Conservation (phyloP, 2,888 invertebrate genomes). For the Lepidocyrtinus sp. region DNA sequence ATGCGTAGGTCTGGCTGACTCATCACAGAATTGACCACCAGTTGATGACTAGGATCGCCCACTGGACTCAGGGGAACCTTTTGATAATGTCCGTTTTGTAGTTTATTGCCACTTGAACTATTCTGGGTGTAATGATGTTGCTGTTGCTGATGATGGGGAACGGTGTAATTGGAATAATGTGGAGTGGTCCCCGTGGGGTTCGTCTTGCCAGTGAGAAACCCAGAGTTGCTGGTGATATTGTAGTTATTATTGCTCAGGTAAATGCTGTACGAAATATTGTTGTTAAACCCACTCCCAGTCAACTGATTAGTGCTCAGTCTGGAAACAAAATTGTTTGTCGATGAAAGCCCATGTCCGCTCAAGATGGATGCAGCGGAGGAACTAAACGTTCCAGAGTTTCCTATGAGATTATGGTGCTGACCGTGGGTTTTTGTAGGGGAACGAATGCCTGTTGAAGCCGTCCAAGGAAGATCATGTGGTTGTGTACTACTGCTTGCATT, state of each 20-base stretch:
- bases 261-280: constrained; percentile 54
- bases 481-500: constrained; percentile 46
- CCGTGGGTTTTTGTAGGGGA: constrained; percentile 56
- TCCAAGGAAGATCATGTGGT: constrained; percentile 46
- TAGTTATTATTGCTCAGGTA: constrained; percentile 56
- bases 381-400: constrained; percentile 61
- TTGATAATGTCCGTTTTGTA: constrained; percentile 41
- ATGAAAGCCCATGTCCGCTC: constrained; percentile 53
- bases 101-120: constrained; percentile 19
- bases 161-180: constrained; percentile 22
- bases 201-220: constrained; percentile 55
- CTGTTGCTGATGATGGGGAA: constrained; percentile 23
- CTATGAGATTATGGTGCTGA: constrained; percentile 44
- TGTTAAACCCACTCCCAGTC: constrained; percentile 53
- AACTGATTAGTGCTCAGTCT: constrained; percentile 55
- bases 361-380: constrained; percentile 62
- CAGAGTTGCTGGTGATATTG: constrained; percentile 52
- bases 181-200: constrained; percentile 30
- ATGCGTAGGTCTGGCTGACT: constrained; percentile 53
- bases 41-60: constrained; percentile 30
- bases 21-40: constrained; percentile 45
- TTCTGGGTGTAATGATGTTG: constrained; percentile 34
- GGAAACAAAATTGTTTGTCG: constrained; percentile 58
- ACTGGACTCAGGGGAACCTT: constrained; percentile 35
- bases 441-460: constrained; percentile 27